Conservation (phyloP, 2,113 vertebrate species). For the Narcine bancroftii region DNA sequence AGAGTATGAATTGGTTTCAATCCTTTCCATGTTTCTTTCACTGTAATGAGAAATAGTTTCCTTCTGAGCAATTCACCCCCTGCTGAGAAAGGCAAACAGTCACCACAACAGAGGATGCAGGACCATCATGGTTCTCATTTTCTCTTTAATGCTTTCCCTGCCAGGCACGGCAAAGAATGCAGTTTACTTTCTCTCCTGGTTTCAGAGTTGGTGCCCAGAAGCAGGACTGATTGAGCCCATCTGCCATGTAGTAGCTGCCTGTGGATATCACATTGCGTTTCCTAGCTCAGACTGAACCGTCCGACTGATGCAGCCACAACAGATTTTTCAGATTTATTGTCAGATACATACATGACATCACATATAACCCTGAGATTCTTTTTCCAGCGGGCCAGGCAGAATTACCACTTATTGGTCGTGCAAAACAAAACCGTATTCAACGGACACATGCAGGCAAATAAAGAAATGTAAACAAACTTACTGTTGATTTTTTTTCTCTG, state of each 20-base stretch:
- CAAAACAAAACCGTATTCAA: no score
- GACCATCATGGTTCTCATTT: slow-evolving; percentile 30
- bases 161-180: slow-evolving; percentile 7
- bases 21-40: not conserved
- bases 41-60: slow-evolving; percentile 20
- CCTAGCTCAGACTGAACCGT: not conserved
- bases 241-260: not conserved
- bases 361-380: no score
- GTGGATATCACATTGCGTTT: not conserved
- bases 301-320: not conserved
- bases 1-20: not conserved
- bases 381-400: no score
- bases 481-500: no score
- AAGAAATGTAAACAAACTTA: no score
- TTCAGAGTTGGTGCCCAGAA: slow-evolving; percentile 48
- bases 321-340: no score
- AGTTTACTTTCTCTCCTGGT: slow-evolving; percentile 1
- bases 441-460: no score
- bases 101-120: not conserved
- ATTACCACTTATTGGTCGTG: no score
- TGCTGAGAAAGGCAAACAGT: not conserved
- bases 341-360: no score
- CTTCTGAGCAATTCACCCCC: slow-evolving; percentile 4
- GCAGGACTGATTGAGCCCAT: slow-evolving; percentile 40
- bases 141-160: slow-evolving; percentile 33